Percentiles rank a stretch among this genome's conserved stretches.
These are phyloP conservation scores for Amblyraja radiata DNA, from an alignment of 2,797 vertebrate genomes.

Conservation along the genomic window DNA sequence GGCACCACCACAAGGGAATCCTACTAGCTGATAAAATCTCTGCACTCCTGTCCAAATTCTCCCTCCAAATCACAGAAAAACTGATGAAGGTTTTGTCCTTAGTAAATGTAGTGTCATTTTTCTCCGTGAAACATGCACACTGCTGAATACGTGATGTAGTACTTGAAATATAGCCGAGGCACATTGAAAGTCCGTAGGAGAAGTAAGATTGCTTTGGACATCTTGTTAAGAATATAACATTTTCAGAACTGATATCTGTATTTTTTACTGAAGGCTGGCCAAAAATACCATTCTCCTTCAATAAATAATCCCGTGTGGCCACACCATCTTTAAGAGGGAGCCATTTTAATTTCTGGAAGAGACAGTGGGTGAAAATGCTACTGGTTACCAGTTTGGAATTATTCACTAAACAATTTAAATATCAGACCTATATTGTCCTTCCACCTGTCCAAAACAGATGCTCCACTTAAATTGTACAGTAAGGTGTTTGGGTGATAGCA, in stretches of 20 bases:
- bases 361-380: not conserved
- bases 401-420: not conserved
- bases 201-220: not conserved
- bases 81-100: too few relatives aligned
- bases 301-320: not conserved
- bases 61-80: too few relatives aligned
- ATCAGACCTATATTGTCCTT: not conserved
- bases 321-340: not conserved
- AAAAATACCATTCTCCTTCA: not conserved
- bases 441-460: not conserved
- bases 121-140: too few relatives aligned
- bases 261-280: not conserved
- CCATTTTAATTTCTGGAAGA: not conserved
- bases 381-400: not conserved
- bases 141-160: too few relatives aligned
- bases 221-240: not conserved
- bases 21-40: too few relatives aligned
- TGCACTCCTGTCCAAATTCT: too few relatives aligned
- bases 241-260: not conserved
- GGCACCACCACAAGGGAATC: too few relatives aligned
- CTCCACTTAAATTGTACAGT: not conserved
- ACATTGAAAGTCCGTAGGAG: not conserved
- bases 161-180: not conserved
- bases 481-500: not conserved
- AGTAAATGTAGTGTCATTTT: too few relatives aligned